Base-by-base conservation (phyloP, 2,888 invertebrate species). In the Steinernema hermaphroditum region DNA sequence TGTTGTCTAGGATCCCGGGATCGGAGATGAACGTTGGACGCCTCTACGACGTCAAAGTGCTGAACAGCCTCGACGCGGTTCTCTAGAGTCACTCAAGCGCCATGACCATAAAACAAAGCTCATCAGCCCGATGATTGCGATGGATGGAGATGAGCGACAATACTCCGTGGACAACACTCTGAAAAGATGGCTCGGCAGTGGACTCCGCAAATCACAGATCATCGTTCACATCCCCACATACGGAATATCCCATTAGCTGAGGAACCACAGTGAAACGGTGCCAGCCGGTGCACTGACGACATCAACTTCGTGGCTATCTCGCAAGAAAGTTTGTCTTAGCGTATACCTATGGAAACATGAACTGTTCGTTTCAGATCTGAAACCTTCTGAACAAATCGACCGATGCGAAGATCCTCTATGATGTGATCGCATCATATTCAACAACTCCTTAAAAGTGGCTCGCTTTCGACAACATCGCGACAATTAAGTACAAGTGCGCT, bases 401-500 rank as follows among this genome's bases (percentile, higher is more conserved):
- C 8, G 32, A 72, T 57, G 62, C 12, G 43, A 41, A 41, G 43
- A 41, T 41, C 16, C 24, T 57, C 9, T 75, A 77, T 46, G 75
- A 75, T 46, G 41, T 68, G 12, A 57, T 77, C 27, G 72, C 74
- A 12, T 37, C 76, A 19, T 77, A 50, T 37, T 69, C 78, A 0
- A 34, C 71, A 9, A 78, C 74, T 2, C 46, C 71, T 14, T 49
- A 72, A 1, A 41, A 74, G 41, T 73, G 69, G 72, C 41, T 78
- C 43, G 34, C 69, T 68, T 74, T 70, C 54, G 76, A 78, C 43
- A 75, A 72, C 12, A 69, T 54, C 29, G 29, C 69, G 12, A 78
- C 76, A n/a, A 70, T 78, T 41, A 62, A 49, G 4, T 78, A 78
- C 76, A 78, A 78, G 74, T 78, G 69, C 74, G 75, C 44, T 80